phyloP scores from a whole-genome alignment of 2,797 vertebrate species.

The Parauchenoglanis ngamensis region DNA sequence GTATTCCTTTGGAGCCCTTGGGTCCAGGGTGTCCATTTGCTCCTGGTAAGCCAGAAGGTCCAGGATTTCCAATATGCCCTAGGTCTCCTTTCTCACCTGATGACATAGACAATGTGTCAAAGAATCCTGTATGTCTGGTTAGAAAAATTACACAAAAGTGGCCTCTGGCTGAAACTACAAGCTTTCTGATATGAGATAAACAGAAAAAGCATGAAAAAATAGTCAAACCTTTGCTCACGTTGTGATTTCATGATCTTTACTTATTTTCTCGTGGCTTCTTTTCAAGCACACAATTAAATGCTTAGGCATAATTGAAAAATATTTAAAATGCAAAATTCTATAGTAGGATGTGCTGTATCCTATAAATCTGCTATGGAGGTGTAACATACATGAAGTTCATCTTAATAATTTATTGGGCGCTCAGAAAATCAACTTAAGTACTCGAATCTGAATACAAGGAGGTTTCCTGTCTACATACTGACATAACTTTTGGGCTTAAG shows the following conservation, averaged over 20 bases:
- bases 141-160: background rate
- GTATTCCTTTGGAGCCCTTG: slow-evolving; percentile 40
- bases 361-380: background rate
- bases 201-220: background rate
- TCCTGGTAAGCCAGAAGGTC: slow-evolving; percentile 56
- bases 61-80: slow-evolving; percentile 64
- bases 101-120: background rate
- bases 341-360: background rate
- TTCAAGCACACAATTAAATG: background rate
- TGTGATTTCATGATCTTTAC: background rate
- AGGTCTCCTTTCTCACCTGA: slow-evolving; percentile 62
- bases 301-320: background rate
- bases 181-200: background rate
- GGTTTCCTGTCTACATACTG: too few relatives aligned
- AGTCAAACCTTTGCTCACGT: background rate
- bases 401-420: background rate
- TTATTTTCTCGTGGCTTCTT: background rate
- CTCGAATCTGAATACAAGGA: too few relatives aligned
- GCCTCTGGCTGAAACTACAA: background rate
- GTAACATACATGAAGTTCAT: background rate
- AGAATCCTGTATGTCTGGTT: background rate
- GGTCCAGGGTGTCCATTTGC: slow-evolving; percentile 51
- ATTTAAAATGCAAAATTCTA: background rate
- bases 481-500: background rate
- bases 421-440: background rate